These are phyloP conservation scores for Vombatus ursinus DNA, from an alignment of 2,113 vertebrate genomes.

Conservation along the genomic window DNA sequence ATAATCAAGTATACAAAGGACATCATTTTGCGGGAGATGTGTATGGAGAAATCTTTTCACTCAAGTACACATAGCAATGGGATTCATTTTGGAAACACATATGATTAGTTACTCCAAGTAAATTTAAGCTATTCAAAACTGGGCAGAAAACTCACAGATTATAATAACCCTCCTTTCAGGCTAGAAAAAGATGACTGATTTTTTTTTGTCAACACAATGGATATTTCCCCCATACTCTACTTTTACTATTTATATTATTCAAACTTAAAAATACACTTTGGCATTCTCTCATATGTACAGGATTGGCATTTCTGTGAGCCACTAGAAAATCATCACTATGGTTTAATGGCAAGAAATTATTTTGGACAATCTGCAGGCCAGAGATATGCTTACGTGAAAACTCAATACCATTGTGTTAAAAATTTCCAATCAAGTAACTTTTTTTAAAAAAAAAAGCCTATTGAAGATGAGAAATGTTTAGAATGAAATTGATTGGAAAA, in stretches of 20 bases:
- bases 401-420: background rate
- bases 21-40: background rate
- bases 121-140: background rate
- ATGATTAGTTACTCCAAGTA: background rate
- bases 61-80: background rate
- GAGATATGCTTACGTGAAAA: background rate
- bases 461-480: too few species aligned
- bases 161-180: background rate
- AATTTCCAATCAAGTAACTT: too few species aligned
- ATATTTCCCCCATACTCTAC: background rate
- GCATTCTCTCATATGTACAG: background rate
- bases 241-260: slow-evolving; percentile 2
- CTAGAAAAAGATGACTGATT: background rate
- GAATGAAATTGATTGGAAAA: too few species aligned
- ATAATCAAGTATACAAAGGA: too few species aligned
- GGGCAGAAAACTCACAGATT: background rate
- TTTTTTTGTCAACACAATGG: background rate
- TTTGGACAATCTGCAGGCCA: background rate
- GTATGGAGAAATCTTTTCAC: background rate
- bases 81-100: slow-evolving; percentile 7
- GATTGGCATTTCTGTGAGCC: background rate
- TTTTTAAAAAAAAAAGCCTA: too few species aligned
- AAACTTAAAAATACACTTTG: background rate
- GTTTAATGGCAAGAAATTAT: background rate
- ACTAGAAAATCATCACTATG: background rate